Evolutionary conservation across 2,888 invertebrate genomes (phyloP), one percentile per base, ranked within the genome.

Genomic region (Cheilosia vernalis): DNA sequence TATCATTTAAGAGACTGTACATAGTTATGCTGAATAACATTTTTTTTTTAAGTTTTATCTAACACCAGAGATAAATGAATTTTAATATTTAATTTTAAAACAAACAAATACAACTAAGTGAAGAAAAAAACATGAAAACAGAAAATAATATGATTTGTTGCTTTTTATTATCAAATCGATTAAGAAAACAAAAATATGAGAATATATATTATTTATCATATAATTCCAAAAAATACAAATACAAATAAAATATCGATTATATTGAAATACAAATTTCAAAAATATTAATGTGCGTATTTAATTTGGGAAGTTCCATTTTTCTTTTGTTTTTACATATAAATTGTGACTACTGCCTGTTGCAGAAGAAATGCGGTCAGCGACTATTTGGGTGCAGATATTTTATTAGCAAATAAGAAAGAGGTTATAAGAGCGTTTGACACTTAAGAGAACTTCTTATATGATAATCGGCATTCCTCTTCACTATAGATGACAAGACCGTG

Each of bases 1-100:
- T 84, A 84, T 80, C 84, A 84, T 84, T 84, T 84, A 84, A 84
- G 84, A 84, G 84, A 84, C 80, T 84, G 84, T 84, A 84, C 55
- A 84, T 84, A 84, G 69, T 80, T 74, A 84, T 80, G 84, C 84
- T 80, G 74, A 79, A 84, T 69, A 84, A 74, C 74, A 60, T 30
- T 70, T 84, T 80, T 30, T 70, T 84, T 80, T 84, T 80, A 51
- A 63, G 61, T 81, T 81, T 70, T 76, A 69, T 69, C 70, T 81
- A 81, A 76, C 74, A 76, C 49, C 37, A 76, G 33, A 69, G 44
- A 84, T 84, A 81, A 80, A 69, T 63, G 15, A 81, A 64, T 64
- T 84, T 84, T 69, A 84, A 69, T 79, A 79, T 63, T 17, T 79
- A 69, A 63, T 61, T 83, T 74, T 49, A 73, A 73, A 47, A 69